Conservation (phyloP, 1,140 invertebrate genomes). For the Dryas iulia region DNA sequence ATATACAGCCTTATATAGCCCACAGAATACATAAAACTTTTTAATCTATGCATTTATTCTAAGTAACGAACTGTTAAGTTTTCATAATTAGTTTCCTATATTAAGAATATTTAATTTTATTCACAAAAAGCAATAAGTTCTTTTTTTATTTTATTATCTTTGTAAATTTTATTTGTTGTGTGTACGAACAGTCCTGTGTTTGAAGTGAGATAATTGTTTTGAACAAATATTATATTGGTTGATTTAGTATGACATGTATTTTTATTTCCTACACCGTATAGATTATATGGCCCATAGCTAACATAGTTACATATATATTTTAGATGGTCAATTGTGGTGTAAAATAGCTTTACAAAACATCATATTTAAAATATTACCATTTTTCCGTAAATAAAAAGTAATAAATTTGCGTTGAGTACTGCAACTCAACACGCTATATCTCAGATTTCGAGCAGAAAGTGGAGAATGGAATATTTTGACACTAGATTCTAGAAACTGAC, state of each 20-base stretch:
- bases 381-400: no score
- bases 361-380: no score
- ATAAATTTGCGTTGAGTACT: no score
- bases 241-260: constrained; percentile 30
- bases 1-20: not conserved
- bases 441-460: no score
- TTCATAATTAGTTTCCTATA: not conserved
- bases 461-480: no score
- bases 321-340: no score
- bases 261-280: constrained; percentile 26
- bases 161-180: constrained; percentile 27
- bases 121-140: constrained; percentile 13
- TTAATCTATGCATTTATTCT: constrained; percentile 7
- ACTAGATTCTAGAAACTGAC: no score
- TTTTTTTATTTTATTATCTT: constrained; percentile 12
- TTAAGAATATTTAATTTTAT: constrained; percentile 19
- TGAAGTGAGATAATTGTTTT: constrained; percentile 34
- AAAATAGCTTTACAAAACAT: no score
- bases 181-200: constrained; percentile 22
- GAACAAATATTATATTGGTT: constrained; percentile 53
- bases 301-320: no score
- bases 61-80: constrained; percentile 20
- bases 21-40: not conserved
- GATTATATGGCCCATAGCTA: no score
- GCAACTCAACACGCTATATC: no score